phyloP scores from a whole-genome alignment of 2,888 invertebrate species.

The Scaptomyza tumidula region DNA sequence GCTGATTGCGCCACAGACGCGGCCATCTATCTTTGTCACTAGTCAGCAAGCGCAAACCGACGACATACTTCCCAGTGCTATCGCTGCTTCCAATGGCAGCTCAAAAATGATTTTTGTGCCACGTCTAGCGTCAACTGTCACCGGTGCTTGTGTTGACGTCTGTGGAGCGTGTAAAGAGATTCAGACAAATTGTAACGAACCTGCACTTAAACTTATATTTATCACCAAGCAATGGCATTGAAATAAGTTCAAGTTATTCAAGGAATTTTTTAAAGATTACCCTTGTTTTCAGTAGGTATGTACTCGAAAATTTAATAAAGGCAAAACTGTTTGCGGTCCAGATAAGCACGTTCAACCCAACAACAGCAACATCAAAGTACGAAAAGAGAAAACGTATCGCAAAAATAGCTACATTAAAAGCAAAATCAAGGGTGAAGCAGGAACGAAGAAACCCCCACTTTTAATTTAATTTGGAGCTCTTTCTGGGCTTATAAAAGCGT shows the following conservation, averaged over 20 bases:
- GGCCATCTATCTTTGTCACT: slow-evolving; percentile 69
- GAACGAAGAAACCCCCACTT: slow-evolving; percentile 52
- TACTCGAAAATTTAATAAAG: slow-evolving; percentile 20
- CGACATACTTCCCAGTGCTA: slow-evolving; percentile 1
- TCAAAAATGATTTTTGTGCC: slow-evolving; percentile 47
- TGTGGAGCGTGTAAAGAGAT: slow-evolving; percentile 20
- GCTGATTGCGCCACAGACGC: slow-evolving; percentile 57
- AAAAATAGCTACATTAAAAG: slow-evolving; percentile 39
- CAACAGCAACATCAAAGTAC: slow-evolving; percentile 49
- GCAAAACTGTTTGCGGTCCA: slow-evolving; percentile 62
- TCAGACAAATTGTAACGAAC: slow-evolving; percentile 66
- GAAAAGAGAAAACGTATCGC: slow-evolving; percentile 2
- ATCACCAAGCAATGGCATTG: slow-evolving; percentile 44
- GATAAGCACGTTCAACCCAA: slow-evolving; percentile 52
- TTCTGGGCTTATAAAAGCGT: slow-evolving; percentile 57
- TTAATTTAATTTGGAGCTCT: slow-evolving; percentile 71
- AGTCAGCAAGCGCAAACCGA: slow-evolving; percentile 17
- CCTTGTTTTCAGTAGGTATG: slow-evolving; percentile 7
- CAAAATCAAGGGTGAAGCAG: slow-evolving; percentile 11
- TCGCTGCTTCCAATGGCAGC: slow-evolving; percentile 18
- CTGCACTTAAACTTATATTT: slow-evolving; percentile 66
- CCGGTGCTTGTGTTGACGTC: slow-evolving; percentile 6
- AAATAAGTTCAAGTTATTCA: slow-evolving; percentile 14
- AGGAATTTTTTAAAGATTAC: slow-evolving; percentile 3
- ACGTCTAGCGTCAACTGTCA: slow-evolving; percentile 46